Base-by-base conservation (phyloP, 2,797 vertebrate genomes). In the Platyrinchus mystaceus region DNA sequence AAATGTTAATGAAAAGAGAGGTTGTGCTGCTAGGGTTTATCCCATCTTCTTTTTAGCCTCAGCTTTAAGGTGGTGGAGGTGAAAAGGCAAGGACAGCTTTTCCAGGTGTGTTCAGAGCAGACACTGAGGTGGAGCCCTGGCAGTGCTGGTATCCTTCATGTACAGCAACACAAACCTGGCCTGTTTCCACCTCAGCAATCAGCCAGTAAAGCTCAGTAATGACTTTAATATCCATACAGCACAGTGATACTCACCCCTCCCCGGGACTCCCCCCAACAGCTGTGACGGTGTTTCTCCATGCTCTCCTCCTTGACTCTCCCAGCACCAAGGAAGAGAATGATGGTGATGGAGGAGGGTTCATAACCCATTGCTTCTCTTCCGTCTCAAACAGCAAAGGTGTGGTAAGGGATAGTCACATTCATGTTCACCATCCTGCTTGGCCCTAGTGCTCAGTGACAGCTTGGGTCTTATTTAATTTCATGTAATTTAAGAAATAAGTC, bases 1-100 rank as follows among this genome's bases (percentile, higher is more conserved):
- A 97, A 96, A 96, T 94, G 95, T 94, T 95, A 97, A 97, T 96
- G 93, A 94, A 96, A 97, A 79, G 81, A 75, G 77, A 69, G 36
- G 44, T 30, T 94, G 16, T 75, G 69, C 84, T 84, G 82, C 39
- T 27, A 89, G 83, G n/a, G 55, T 32, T 91, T 96, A 92, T 75
- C 85, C 62, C 67, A 59, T 60, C 34, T 84, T 87, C 58, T 79
- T 81, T 87, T 82, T 43, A 80, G 73, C 73, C 60, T 79, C 47
- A 30, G 59, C 43, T 76, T 89, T 81, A 82, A 78, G 50, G 20
- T 14, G 30, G 27, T 20, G 14, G 34, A 47, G 59, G 32, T 62
- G 50, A 75, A 78, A 75, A 78, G 41, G 59, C 52, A 69, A 21
- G 16, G 28, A 9, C 19, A 34, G 22, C 20, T 80, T 87, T 58